A percentile compares a stretch with the other conserved stretches of the same genome.
phyloP scores from a whole-genome alignment of 2,888 invertebrate genomes.

The Brachyptera putata region DNA sequence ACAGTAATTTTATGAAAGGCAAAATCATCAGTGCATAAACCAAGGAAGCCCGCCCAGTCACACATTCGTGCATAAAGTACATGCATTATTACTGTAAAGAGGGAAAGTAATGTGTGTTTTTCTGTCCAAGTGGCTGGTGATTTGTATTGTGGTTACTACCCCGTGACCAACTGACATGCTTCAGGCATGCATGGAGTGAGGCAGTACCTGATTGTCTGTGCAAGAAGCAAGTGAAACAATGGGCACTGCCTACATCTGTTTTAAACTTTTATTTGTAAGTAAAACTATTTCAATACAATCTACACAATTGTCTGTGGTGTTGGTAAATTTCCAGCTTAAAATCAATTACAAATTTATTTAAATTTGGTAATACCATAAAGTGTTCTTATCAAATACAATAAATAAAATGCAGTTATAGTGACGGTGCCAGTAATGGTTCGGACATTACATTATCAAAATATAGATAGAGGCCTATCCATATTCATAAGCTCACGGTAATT shows the following conservation, averaged over 20 bases:
- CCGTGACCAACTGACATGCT: neutral
- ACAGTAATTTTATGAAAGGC: too few species aligned
- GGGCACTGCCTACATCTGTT: neutral
- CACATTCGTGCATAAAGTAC: conserved; percentile 5
- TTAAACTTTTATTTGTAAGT: neutral
- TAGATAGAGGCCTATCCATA: too few species aligned
- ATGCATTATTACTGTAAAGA: conserved; percentile 1
- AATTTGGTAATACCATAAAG: too few species aligned
- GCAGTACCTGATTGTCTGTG: neutral
- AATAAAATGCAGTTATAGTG: too few species aligned
- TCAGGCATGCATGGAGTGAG: neutral
- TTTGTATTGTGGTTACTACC: neutral
- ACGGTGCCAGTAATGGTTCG: too few species aligned
- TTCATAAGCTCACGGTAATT: too few species aligned
- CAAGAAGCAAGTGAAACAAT: neutral
- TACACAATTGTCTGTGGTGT: too few species aligned
- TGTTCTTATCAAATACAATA: too few species aligned
- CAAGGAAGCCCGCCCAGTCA: conserved; percentile 1
- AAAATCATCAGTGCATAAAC: conserved; percentile 4
- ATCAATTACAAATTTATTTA: too few species aligned
- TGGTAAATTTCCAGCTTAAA: too few species aligned
- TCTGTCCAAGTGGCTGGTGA: too few species aligned
- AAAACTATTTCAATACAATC: neutral
- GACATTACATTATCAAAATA: too few species aligned
- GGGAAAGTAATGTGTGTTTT: conserved; percentile 14